These are phyloP conservation scores for Suncus etruscus DNA, from an alignment of 2,113 vertebrate genomes.

Conservation along the genomic window DNA sequence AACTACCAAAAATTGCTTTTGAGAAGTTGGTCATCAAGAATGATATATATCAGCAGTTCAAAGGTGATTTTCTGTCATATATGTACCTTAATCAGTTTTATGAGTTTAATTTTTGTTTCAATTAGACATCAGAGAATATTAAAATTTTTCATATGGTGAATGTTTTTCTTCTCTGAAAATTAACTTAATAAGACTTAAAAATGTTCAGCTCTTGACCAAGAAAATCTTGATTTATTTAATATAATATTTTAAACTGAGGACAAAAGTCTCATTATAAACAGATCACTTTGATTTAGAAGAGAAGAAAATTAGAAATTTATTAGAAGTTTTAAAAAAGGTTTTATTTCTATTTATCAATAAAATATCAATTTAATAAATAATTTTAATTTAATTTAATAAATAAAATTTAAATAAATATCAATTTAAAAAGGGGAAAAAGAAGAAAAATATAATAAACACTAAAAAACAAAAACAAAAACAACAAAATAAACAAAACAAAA, in stretches of 20 bases:
- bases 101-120: constrained; percentile 66
- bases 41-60: constrained; percentile 43
- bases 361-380: too few relatives aligned
- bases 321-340: not conserved
- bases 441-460: too few relatives aligned
- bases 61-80: constrained; percentile 55
- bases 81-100: constrained; percentile 58
- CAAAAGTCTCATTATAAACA: not conserved
- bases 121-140: constrained; percentile 65
- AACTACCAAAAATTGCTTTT: not conserved
- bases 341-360: too few relatives aligned
- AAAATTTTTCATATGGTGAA: constrained; percentile 48
- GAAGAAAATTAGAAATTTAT: not conserved
- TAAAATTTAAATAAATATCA: too few relatives aligned
- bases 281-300: constrained; percentile 10
- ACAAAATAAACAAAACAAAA: too few relatives aligned
- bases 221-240: constrained; percentile 16
- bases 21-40: constrained; percentile 12
- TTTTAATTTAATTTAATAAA: too few relatives aligned
- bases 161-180: not conserved
- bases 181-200: constrained; percentile 20
- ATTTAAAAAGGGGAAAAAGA: too few relatives aligned
- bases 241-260: constrained; percentile 42
- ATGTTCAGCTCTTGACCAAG: constrained; percentile 21
- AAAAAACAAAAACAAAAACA: too few relatives aligned